Conservation (phyloP, 2,797 vertebrate species). For the Hafferia zeledoni region DNA sequence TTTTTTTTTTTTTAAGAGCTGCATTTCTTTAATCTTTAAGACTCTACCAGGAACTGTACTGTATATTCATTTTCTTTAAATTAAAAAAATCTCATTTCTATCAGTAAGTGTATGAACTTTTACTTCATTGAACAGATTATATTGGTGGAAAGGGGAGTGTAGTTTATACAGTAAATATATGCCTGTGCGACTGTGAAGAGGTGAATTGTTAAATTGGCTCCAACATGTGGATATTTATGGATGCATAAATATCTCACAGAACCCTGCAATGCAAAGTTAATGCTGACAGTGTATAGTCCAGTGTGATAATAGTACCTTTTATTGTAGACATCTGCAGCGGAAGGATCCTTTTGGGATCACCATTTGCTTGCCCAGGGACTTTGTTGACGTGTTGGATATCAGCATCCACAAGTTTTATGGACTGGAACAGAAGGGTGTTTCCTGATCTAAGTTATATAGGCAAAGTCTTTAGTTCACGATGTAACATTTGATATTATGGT, state of each 20-base stretch:
- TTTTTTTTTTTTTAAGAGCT: neutral
- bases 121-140: slow-evolving; percentile 44
- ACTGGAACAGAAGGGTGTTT: slow-evolving; percentile 50
- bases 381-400: slow-evolving; percentile 46
- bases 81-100: slow-evolving; percentile 23
- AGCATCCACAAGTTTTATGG: slow-evolving; percentile 44
- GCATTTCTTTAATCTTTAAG: neutral
- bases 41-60: neutral
- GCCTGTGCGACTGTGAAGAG: neutral
- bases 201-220: slow-evolving; percentile 41
- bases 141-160: neutral
- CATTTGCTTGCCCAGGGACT: slow-evolving; percentile 49
- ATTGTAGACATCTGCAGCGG: slow-evolving; percentile 41
- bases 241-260: slow-evolving; percentile 24
- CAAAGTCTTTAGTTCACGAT: neutral
- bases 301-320: slow-evolving; percentile 26
- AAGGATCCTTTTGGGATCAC: slow-evolving; percentile 39
- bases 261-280: slow-evolving; percentile 6
- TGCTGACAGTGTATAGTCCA: neutral
- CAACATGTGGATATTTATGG: neutral
- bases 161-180: slow-evolving; percentile 24
- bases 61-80: neutral
- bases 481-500: neutral
- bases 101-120: slow-evolving; percentile 25
- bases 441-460: slow-evolving; percentile 32